Conservation (phyloP, 2,888 invertebrate species). For the Drosophila eohydei region DNA sequence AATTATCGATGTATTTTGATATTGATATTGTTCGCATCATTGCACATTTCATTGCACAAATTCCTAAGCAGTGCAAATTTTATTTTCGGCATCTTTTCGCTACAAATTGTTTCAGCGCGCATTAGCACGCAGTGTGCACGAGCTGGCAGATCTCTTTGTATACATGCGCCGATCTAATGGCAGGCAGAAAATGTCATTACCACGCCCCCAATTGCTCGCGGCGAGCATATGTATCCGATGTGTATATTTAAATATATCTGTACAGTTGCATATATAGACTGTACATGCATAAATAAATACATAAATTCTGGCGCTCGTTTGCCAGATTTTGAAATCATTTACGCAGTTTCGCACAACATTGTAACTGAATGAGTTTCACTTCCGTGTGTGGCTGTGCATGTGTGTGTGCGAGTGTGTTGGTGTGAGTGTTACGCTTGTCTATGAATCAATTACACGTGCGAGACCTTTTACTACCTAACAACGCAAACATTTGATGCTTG, state of each 20-base stretch:
- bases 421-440: conserved; percentile 35
- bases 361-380: conserved; percentile 56
- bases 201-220: background rate
- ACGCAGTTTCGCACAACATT: conserved; percentile 66
- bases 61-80: too few species aligned
- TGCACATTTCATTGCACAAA: too few species aligned
- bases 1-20: too few species aligned
- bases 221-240: background rate
- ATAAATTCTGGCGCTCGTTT: conserved; percentile 17
- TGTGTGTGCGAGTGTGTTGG: conserved; percentile 13
- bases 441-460: conserved; percentile 70
- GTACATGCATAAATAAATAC: conserved; percentile 23
- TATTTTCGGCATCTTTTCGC: background rate
- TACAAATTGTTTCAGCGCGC: conserved; percentile 13
- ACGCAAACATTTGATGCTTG: conserved; percentile 17
- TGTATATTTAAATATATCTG: background rate
- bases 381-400: conserved; percentile 21
- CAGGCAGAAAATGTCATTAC: conserved; percentile 8
- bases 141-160: conserved; percentile 20
- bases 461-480: conserved; percentile 58
- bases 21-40: too few species aligned
- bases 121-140: conserved; percentile 26
- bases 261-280: background rate
- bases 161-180: conserved; percentile 25
- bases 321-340: conserved; percentile 57